Percentiles rank a stretch among this genome's conserved stretches.
Evolutionary conservation across 1,140 invertebrate species (phyloP).

Genomic region (Copidosoma floridanum): DNA sequence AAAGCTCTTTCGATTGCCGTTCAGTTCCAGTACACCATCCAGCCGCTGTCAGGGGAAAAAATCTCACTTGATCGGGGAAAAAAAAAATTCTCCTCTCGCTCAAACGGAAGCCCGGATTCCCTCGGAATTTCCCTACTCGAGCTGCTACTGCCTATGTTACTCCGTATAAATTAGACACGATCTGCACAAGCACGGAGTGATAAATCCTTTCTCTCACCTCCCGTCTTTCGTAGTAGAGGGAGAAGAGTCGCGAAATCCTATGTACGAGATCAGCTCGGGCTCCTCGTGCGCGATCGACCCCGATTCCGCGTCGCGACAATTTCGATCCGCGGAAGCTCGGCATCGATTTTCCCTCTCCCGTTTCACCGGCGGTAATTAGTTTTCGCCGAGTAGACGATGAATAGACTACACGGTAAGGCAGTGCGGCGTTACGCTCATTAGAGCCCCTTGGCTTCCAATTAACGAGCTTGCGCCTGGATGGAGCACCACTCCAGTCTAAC

Average conservation of each 20-base stretch:
- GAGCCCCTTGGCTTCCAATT: background rate
- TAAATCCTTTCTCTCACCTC: too few relatives aligned
- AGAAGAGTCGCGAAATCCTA: background rate
- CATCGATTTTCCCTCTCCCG: background rate
- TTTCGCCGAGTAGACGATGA: constrained; percentile 18
- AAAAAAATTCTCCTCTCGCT: background rate
- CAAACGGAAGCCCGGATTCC: background rate
- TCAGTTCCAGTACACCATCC: too few relatives aligned
- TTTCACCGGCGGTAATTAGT: constrained; percentile 8
- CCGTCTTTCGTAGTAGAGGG: too few relatives aligned
- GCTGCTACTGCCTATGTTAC: background rate
- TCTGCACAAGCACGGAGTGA: background rate
- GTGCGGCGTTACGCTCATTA: background rate
- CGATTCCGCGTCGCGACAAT: constrained; percentile 9
- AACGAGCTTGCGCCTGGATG: background rate
- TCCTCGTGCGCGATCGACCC: constrained; percentile 16
- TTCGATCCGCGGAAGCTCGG: constrained; percentile 10
- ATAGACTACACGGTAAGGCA: constrained; percentile 12
- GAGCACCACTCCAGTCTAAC: too few relatives aligned
- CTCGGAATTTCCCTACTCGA: constrained; percentile 17
- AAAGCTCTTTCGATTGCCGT: constrained; percentile 9
- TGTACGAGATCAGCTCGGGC: too few relatives aligned
- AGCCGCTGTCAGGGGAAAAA: too few relatives aligned
- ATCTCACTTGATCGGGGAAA: too few relatives aligned
- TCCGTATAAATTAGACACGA: constrained; percentile 19